These are phyloP conservation scores for Egretta garzetta DNA, from an alignment of 2,113 vertebrate species.

Conservation along the genomic window DNA sequence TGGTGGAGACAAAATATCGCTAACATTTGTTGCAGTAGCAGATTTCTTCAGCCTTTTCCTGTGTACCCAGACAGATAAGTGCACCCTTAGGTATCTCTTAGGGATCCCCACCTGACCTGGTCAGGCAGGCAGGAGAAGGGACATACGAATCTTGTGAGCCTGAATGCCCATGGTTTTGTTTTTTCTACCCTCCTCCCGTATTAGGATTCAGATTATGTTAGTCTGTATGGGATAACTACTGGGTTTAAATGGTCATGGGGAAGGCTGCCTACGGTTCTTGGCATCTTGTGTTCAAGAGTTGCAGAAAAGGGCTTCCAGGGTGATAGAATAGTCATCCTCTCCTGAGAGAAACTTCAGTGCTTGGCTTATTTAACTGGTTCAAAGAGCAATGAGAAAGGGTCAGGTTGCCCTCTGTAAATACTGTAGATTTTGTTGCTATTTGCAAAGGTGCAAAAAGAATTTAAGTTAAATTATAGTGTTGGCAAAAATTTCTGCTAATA, in stretches of 20 bases:
- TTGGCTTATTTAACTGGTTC: neutral
- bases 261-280: neutral
- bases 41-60: neutral
- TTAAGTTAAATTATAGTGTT: neutral
- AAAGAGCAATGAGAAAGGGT: neutral
- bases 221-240: neutral
- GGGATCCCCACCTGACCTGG: neutral
- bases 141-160: fast-evolving
- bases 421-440: neutral
- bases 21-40: neutral
- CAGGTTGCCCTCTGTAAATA: neutral
- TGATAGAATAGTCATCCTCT: neutral
- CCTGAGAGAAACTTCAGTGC: neutral
- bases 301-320: neutral
- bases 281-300: neutral
- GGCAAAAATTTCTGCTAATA: neutral
- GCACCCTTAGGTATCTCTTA: neutral
- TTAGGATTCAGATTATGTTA: neutral
- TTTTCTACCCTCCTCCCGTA: neutral
- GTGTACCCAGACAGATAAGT: neutral
- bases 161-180: neutral
- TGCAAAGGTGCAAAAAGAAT: neutral
- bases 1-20: neutral
- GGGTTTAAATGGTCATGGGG: neutral
- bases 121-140: neutral